Evolutionary conservation across 2,113 vertebrate species (phyloP).

Genomic region (Gavialis gangeticus): DNA sequence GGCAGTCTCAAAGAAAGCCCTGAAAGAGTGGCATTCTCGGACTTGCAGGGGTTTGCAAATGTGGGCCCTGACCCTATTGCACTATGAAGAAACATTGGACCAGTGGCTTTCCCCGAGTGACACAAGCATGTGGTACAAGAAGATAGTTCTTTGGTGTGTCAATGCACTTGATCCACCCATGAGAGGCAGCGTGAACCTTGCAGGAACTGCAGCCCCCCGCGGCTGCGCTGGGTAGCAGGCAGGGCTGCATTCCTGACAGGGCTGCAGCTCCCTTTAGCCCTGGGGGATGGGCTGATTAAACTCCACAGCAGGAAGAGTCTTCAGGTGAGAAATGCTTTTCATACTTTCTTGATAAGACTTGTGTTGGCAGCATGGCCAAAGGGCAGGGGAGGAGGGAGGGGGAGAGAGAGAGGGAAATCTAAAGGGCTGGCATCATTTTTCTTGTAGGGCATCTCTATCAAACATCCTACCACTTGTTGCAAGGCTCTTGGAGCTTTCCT

Average conservation of each 20-base stretch:
- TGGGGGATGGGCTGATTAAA: neutral
- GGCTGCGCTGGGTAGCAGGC: neutral
- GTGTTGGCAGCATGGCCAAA: neutral
- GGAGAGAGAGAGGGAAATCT: neutral
- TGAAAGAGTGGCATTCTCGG: neutral
- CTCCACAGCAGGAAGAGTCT: neutral
- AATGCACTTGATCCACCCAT: neutral
- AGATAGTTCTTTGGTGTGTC: neutral
- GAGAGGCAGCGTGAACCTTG: neutral
- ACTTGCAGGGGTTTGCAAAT: neutral
- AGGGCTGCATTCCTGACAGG: neutral
- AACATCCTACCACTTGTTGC: neutral
- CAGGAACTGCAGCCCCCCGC: neutral
- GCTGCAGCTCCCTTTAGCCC: neutral
- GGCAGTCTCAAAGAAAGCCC: neutral
- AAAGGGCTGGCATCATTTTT: neutral
- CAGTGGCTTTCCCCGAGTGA: neutral
- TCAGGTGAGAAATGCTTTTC: neutral
- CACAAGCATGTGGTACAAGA: neutral
- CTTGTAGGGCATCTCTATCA: neutral
- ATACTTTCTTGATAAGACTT: neutral
- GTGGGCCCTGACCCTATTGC: neutral
- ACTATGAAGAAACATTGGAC: neutral
- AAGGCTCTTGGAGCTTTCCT: neutral
- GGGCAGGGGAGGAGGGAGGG: neutral